These are phyloP conservation scores for Delia radicum DNA, from an alignment of 1,140 invertebrate species.

Conservation along the genomic window DNA sequence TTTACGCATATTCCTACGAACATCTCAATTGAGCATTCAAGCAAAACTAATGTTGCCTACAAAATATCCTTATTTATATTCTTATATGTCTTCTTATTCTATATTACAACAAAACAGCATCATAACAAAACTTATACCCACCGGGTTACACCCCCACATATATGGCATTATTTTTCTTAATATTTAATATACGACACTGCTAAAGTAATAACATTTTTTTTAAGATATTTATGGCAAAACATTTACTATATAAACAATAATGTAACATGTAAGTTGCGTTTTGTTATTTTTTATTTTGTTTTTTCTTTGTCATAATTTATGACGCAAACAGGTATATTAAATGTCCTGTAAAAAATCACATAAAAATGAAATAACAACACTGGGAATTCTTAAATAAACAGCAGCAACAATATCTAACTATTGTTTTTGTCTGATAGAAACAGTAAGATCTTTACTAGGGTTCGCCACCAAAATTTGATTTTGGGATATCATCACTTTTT, in stretches of 20 bases:
- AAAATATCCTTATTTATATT: neutral
- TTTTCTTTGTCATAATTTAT: conserved; percentile 12
- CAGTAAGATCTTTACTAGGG: too few relatives aligned
- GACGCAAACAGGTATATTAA: conserved; percentile 18
- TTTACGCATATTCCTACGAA: neutral
- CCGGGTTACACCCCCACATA: neutral
- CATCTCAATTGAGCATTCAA: neutral
- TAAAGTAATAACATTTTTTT: conserved; percentile 16
- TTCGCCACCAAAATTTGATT: too few relatives aligned
- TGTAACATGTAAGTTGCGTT: neutral
- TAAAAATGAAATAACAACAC: neutral
- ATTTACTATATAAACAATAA: conserved; percentile 21
- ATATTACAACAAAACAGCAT: too few relatives aligned
- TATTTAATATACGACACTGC: neutral
- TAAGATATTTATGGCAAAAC: conserved; percentile 16
- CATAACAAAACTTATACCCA: neutral
- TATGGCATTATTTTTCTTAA: neutral
- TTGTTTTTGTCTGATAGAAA: too few relatives aligned
- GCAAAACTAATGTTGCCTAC: neutral
- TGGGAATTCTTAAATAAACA: neutral
- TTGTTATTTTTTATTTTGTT: neutral
- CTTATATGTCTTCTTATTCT: too few relatives aligned
- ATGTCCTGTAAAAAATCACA: conserved; percentile 8
- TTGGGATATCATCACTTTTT: too few relatives aligned
- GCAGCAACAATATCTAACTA: neutral